These are phyloP conservation scores for Himantopus leucocephalus DNA, from an alignment of 2,113 vertebrate species.

Conservation along the genomic window DNA sequence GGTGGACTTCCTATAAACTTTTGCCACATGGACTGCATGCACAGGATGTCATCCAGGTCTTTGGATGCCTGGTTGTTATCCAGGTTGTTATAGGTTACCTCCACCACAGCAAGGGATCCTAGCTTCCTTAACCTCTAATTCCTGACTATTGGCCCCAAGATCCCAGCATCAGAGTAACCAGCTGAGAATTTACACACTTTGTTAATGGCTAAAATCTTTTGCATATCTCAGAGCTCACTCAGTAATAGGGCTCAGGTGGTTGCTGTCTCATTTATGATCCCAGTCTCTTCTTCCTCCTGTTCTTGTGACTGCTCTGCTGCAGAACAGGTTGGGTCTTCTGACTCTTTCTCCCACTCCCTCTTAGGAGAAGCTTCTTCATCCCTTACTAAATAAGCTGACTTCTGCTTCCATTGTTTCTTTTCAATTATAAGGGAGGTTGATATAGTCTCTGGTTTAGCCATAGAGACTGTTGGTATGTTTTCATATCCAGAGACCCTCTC, in stretches of 20 bases:
- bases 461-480: background rate
- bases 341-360: background rate
- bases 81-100: background rate
- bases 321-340: background rate
- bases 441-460: background rate
- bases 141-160: background rate
- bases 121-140: background rate
- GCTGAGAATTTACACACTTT: background rate
- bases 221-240: background rate
- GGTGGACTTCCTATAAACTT: background rate
- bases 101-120: background rate
- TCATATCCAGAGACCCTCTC: background rate
- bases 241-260: background rate
- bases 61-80: background rate
- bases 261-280: background rate
- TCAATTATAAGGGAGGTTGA: background rate
- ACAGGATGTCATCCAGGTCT: background rate
- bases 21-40: rapidly evolving
- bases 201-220: background rate
- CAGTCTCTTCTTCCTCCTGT: background rate
- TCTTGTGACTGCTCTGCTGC: background rate
- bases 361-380: background rate
- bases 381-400: background rate
- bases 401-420: background rate
- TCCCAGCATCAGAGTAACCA: background rate